Conservation (phyloP, 2,797 vertebrate species). For the Gouania willdenowi region DNA sequence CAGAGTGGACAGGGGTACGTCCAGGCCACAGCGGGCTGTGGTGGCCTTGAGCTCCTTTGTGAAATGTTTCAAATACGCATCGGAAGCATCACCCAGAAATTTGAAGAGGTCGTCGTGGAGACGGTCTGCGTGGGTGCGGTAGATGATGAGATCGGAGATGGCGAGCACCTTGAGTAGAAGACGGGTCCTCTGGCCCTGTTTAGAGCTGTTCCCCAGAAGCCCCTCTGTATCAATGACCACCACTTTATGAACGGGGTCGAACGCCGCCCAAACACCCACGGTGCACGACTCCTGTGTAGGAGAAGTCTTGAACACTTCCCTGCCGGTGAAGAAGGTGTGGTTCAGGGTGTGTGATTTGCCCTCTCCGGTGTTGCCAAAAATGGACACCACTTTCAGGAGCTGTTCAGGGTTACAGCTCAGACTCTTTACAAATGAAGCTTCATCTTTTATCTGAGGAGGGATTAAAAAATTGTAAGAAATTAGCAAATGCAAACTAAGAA, state of each 20-base stretch:
- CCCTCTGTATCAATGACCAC: constrained; percentile 96
- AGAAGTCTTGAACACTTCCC: constrained; percentile 96
- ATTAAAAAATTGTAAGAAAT: too few species aligned
- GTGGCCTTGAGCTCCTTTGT: constrained; percentile 97
- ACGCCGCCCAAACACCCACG: constrained; percentile 94
- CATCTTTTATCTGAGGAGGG: constrained; percentile 87
- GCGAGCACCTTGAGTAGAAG: constrained; percentile 96
- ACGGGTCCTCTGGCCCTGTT: constrained; percentile 95
- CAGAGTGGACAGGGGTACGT: constrained; percentile 93
- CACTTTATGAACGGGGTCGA: constrained; percentile 88
- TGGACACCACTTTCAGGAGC: constrained; percentile 95
- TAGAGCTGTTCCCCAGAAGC: constrained; percentile 90
- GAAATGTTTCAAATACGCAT: constrained; percentile 97
- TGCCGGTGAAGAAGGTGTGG: constrained; percentile 95
- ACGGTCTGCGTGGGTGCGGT: constrained; percentile 94
- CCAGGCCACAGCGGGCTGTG: constrained; percentile 92
- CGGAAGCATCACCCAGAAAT: constrained; percentile 95
- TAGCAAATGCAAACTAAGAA: too few species aligned
- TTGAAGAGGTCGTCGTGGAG: constrained; percentile 98
- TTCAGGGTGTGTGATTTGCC: constrained; percentile 98
- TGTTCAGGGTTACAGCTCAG: constrained; percentile 87
- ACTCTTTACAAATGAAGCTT: constrained; percentile 86
- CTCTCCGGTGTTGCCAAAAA: constrained; percentile 98
- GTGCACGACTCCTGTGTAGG: constrained; percentile 97
- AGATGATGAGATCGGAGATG: constrained; percentile 96